Base-by-base conservation (phyloP, 2,888 invertebrate genomes). In the Platycnemis pennipes region DNA sequence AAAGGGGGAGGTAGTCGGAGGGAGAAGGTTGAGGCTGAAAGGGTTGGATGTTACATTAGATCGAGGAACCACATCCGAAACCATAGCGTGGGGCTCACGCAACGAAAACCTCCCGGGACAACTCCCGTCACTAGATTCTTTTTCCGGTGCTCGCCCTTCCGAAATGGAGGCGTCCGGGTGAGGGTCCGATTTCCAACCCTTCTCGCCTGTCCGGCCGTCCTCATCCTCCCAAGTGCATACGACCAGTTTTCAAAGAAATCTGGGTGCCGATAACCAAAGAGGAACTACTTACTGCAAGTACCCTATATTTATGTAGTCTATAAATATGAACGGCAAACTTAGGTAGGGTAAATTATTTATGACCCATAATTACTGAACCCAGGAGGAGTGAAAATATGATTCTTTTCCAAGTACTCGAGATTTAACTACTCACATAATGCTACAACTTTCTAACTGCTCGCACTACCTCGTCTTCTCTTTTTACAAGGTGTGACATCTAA, bases 21-120 rank as follows among this genome's bases (percentile, higher is more conserved):
- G 37, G 77, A 13, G 37, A 45, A 13, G 46, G 11, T 3, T 46
- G 77, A 0, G 37, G n/a, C 5, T 7, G n/a, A 16, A 87, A 46
- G 45, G 87, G 87, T n/a, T 87, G 45, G 87, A 3, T 26, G n/a
- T 26, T 46, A n/a, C 46, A n/a, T 44, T 46, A 46, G n/a, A 87
- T 26, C 87, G n/a, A 87, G 87, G 87, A 86, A 87, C 87, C 87
- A 87, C 87, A 87, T 87, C 87, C 87, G 87, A 87, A 87, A 87
- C 87, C 87, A 87, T 87, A 87, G 46, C 19, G 46, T 45, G n/a
- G n/a, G 45, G n/a, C 87, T 45, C 44, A 42, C 87, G 87, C 87
- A 44, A 44, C 26, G 5, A n/a, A 7, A 44, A 19, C 87, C 87
- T 87, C 45, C 45, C 22, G n/a, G 11, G 87, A 5, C 11, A 45